A percentile compares a stretch with the other conserved stretches of the same genome.
Conservation (phyloP, 2,888 invertebrate species). For the Papilio elwesi region DNA sequence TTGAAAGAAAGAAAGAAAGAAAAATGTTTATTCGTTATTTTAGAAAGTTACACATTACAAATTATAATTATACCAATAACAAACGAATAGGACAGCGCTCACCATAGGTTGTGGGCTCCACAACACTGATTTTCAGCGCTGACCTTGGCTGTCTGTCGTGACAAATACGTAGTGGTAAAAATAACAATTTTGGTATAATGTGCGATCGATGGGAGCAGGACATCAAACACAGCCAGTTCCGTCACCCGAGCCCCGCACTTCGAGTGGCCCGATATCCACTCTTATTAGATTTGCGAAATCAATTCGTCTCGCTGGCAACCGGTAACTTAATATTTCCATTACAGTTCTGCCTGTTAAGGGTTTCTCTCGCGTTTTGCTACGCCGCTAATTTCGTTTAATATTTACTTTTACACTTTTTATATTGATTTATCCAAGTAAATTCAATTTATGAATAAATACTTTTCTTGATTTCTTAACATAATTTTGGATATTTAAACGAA, state of each 20-base stretch:
- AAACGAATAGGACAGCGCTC: too few relatives aligned
- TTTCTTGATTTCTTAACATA: not conserved
- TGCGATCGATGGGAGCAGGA: conserved; percentile 29
- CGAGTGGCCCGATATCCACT: conserved; percentile 49
- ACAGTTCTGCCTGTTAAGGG: conserved; percentile 48
- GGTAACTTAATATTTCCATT: conserved; percentile 73
- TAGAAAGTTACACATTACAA: too few relatives aligned
- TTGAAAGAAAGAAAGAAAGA: too few relatives aligned
- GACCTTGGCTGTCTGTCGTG: too few relatives aligned
- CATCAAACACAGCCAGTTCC: conserved; percentile 47
- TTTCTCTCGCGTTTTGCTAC: conserved; percentile 21
- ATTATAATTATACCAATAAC: too few relatives aligned
- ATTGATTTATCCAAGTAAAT: not conserved
- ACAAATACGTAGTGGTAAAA: not conserved
- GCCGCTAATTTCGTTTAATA: conserved; percentile 31
- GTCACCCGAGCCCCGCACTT: conserved; percentile 43
- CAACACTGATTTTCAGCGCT: not conserved
- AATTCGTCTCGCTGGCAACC: conserved; percentile 66
- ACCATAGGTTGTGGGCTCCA: too few relatives aligned
- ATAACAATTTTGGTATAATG: conserved; percentile 26
- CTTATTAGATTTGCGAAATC: conserved; percentile 75
- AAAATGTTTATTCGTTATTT: too few relatives aligned
- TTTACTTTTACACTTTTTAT: conserved; percentile 17
- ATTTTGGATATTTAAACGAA: too few relatives aligned
- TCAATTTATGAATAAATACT: not conserved